These are phyloP conservation scores for Microplitis mediator DNA, from an alignment of 1,140 invertebrate species.

Conservation along the genomic window DNA sequence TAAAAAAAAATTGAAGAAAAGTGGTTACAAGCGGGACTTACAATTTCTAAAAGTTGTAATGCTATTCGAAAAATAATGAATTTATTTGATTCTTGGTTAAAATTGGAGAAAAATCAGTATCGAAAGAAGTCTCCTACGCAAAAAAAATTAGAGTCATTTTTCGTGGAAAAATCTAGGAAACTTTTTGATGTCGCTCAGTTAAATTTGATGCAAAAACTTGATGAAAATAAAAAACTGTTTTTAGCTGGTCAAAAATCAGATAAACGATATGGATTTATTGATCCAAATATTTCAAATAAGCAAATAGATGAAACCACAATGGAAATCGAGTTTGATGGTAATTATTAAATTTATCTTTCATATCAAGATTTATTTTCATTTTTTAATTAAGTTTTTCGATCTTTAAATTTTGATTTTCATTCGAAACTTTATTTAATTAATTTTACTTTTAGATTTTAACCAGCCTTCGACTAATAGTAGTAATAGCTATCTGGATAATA, in stretches of 20 bases:
- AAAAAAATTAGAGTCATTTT: background rate
- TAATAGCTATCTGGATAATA: too few species aligned
- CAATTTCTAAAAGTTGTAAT: background rate
- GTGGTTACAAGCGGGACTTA: constrained; percentile 12
- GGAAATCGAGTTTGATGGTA: background rate
- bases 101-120: background rate
- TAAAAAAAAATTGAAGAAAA: constrained; percentile 8
- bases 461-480: too few species aligned
- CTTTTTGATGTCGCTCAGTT: constrained; percentile 1
- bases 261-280: constrained; percentile 11
- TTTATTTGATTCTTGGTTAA: background rate
- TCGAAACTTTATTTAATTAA: too few species aligned
- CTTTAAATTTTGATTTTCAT: too few species aligned
- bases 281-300: background rate
- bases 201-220: background rate
- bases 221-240: constrained; percentile 11
- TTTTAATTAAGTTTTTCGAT: too few species aligned
- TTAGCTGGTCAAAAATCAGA: constrained; percentile 4
- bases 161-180: too few species aligned
- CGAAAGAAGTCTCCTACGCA: background rate
- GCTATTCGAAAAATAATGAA: background rate
- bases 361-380: too few species aligned
- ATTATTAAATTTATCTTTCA: background rate
- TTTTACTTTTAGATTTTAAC: too few species aligned
- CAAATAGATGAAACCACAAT: background rate